Conservation (phyloP, 2,113 vertebrate genomes). For the Ictalurus furcatus region DNA sequence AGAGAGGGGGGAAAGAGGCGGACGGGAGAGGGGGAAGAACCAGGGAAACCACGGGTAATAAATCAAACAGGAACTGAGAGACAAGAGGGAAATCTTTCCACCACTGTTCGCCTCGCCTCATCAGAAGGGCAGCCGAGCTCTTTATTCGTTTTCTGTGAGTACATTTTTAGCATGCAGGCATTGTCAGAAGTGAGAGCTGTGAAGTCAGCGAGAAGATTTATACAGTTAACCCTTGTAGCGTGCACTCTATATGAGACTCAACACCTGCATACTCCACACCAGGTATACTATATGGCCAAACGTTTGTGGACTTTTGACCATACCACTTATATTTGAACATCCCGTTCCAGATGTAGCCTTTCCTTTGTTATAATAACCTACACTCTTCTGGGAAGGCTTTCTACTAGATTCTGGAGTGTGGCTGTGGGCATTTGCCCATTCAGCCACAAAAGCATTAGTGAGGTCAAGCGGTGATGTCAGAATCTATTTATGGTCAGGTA, state of each 20-base stretch:
- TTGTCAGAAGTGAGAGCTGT: constrained; percentile 11
- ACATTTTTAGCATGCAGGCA: constrained; percentile 11
- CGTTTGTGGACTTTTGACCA: background rate
- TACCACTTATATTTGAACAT: background rate
- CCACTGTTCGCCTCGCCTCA: background rate
- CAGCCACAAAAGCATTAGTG: background rate
- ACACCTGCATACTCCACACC: no score
- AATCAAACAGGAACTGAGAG: constrained; percentile 44
- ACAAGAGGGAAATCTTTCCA: constrained; percentile 30
- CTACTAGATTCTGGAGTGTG: background rate
- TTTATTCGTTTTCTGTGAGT: constrained; percentile 22
- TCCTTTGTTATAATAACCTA: background rate
- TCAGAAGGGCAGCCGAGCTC: constrained; percentile 29
- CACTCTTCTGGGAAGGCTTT: background rate
- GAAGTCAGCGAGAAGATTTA: constrained; percentile 25
- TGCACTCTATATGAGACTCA: background rate
- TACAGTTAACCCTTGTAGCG: constrained; percentile 11
- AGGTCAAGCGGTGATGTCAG: background rate
- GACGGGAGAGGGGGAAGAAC: background rate
- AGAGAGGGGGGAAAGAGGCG: background rate
- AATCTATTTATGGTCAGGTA: background rate
- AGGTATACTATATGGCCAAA: background rate
- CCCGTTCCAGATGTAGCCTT: background rate
- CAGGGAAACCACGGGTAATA: constrained; percentile 42
- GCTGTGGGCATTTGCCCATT: background rate